phyloP scores from a whole-genome alignment of 30 jellyfish, hydroid and myxozoan species.

The Aurelia aurita complex sp. Pacific region DNA sequence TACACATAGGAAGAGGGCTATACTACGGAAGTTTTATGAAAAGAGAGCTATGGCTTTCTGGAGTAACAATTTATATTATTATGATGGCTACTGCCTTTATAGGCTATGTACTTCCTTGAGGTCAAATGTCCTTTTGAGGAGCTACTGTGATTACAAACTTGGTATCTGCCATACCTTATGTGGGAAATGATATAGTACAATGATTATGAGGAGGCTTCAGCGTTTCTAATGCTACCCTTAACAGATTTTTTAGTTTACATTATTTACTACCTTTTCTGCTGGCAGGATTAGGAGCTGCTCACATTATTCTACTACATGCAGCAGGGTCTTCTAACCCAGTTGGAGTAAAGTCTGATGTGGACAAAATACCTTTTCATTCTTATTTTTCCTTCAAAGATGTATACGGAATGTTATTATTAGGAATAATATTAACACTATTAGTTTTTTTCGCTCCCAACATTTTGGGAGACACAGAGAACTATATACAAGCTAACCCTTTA shows the following conservation, averaged over 20 bases:
- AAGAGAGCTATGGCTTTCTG: slow-evolving; percentile 5
- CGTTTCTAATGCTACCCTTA: slow-evolving; percentile 49
- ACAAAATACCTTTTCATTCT: slow-evolving; percentile 47
- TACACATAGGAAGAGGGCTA: slow-evolving; percentile 57
- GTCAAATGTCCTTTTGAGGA: slow-evolving; percentile 68
- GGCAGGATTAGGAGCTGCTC: slow-evolving; percentile 19
- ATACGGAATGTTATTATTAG: neutral
- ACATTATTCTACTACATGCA: slow-evolving; percentile 18
- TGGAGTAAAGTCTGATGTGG: slow-evolving; percentile 29
- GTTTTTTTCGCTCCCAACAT: slow-evolving; percentile 21
- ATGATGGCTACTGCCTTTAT: slow-evolving; percentile 68
- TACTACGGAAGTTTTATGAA: slow-evolving; percentile 49
- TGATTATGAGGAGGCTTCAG: slow-evolving; percentile 71
- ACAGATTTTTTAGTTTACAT: slow-evolving; percentile 46
- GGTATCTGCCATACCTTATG: slow-evolving; percentile 49
- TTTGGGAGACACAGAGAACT: slow-evolving; percentile 60
- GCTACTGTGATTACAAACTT: slow-evolving; percentile 65
- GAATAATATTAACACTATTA: neutral
- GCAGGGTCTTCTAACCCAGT: slow-evolving; percentile 55
- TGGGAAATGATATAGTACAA: slow-evolving; percentile 48
- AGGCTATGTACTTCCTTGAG: slow-evolving; percentile 71
- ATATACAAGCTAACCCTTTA: slow-evolving; percentile 45
- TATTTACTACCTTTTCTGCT: slow-evolving; percentile 38
- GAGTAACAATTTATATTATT: slow-evolving; percentile 6
- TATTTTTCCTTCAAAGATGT: slow-evolving; percentile 50